Base-by-base conservation (phyloP, 2,888 invertebrate species). In the Scaptomyza flava region DNA sequence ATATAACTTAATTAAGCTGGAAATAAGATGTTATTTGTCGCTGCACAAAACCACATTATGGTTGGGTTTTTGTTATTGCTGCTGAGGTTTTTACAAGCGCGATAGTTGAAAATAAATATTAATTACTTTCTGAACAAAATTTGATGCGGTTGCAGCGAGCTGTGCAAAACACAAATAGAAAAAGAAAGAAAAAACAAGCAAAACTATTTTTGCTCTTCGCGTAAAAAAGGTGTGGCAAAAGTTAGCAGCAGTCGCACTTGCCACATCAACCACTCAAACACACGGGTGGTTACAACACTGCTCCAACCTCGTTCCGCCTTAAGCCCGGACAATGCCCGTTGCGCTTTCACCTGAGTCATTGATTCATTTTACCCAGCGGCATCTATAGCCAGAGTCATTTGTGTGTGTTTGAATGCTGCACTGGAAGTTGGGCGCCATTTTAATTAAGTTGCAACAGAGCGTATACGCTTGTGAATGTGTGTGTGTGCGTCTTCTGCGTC, bases 91-190 rank as follows among this genome's bases (percentile, higher is more conserved):
- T 56, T 64, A 23, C 41, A 46, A 36, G 27, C 20, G 45, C 23
- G 52, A 31, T 36, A 14, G 59, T 76, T 54, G 73, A 68, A 81
- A 79, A 85, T 87, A 83, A 77, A 87, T 83, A 85, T 83, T 87
- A 84, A 84, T 87, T 87, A 79, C 84, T 67, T 87, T 80, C 51
- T 46, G 65, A 71, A 85, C 81, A 84, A 82, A 87, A 81, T 60
- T 78, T 72, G 51, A 43, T 50, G 41, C 46, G 61, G 42, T 46
- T 60, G 45, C 48, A 41, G 45, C 14, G 30, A 51, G 31, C 36
- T 51, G 56, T 36, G 58, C 57, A 33, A 34, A 42, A 38, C n/a
- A 41, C 36, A 3, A n/a, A 17, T 17, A 17, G 17, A 27, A 41
- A 23, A 34, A 11, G 27, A 23, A 33, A 14, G 9, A 4, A 8